Evolutionary conservation across 2,113 vertebrate species (phyloP).

Genomic region (Corythoichthys intestinalis): DNA sequence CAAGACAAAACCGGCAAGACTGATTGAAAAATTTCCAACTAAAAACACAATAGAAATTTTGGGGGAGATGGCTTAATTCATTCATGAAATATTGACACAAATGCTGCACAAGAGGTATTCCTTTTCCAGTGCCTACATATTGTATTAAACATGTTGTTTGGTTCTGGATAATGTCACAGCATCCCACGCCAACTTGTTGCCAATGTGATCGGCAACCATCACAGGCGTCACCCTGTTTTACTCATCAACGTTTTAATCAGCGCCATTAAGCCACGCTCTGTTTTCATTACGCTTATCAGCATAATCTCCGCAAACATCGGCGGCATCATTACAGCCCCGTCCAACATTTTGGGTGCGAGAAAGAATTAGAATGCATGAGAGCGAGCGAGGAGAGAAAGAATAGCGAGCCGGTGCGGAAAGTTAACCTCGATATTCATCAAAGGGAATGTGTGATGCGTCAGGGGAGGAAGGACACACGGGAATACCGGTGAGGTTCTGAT

Average conservation of each 20-base stretch:
- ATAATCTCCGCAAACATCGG: slow-evolving; percentile 14
- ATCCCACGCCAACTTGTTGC: background rate
- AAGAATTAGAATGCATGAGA: background rate
- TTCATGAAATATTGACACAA: too few relatives aligned
- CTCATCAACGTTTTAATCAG: slow-evolving; percentile 11
- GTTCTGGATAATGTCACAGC: background rate
- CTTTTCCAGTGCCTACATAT: background rate
- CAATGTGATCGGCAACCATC: background rate
- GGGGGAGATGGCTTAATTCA: too few relatives aligned
- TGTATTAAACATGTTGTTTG: background rate
- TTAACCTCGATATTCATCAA: slow-evolving; percentile 9
- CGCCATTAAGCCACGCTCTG: background rate
- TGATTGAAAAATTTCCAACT: too few relatives aligned
- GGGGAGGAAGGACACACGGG: background rate
- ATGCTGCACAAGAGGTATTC: background rate
- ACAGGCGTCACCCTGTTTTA: slow-evolving; percentile 29
- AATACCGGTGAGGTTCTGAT: background rate
- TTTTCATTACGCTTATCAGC: background rate
- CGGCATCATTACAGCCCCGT: slow-evolving; percentile 7
- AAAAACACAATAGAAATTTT: too few relatives aligned
- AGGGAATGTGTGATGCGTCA: background rate
- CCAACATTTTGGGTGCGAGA: background rate
- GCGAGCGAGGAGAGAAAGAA: background rate
- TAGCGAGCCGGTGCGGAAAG: background rate
- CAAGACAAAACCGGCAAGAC: too few relatives aligned